phyloP scores from a whole-genome alignment of 1,140 invertebrate genomes.

The Ericerus pela region DNA sequence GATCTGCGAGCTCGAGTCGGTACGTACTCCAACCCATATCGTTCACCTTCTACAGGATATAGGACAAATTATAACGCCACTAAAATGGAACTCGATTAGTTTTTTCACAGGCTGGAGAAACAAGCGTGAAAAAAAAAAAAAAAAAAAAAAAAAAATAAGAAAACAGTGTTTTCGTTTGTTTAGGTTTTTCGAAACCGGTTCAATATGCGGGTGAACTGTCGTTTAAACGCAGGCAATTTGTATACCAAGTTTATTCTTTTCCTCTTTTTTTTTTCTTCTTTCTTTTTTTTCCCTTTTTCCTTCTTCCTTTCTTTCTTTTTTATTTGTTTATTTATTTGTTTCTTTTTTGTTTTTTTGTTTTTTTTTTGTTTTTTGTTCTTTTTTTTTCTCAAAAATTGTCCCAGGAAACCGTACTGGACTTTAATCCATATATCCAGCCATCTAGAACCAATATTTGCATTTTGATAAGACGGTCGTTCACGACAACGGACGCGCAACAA shows the following conservation, averaged over 20 bases:
- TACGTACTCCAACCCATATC: too few relatives aligned
- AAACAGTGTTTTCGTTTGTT: constrained; percentile 10
- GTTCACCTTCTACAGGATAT: too few relatives aligned
- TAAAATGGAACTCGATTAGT: too few relatives aligned
- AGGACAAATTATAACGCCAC: too few relatives aligned
- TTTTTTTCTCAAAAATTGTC: too few relatives aligned
- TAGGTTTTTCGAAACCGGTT: neutral
- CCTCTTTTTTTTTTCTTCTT: neutral
- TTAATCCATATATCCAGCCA: constrained; percentile 11
- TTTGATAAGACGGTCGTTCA: neutral
- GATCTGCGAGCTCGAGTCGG: too few relatives aligned
- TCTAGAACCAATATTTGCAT: constrained; percentile 12
- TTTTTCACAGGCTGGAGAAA: too few relatives aligned
- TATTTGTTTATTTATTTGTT: neutral
- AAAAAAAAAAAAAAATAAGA: neutral
- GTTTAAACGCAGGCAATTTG: neutral
- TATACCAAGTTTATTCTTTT: neutral
- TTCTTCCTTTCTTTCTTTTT: neutral
- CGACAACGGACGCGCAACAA: too few relatives aligned
- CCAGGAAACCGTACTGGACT: constrained; percentile 7
- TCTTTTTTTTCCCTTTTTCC: neutral
- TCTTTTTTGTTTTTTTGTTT: neutral
- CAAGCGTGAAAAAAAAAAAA: neutral
- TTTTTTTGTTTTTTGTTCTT: constrained; percentile 5
- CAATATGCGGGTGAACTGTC: neutral